Conservation (phyloP, 2,888 invertebrate species). For the Himalopsyche tibetana region DNA sequence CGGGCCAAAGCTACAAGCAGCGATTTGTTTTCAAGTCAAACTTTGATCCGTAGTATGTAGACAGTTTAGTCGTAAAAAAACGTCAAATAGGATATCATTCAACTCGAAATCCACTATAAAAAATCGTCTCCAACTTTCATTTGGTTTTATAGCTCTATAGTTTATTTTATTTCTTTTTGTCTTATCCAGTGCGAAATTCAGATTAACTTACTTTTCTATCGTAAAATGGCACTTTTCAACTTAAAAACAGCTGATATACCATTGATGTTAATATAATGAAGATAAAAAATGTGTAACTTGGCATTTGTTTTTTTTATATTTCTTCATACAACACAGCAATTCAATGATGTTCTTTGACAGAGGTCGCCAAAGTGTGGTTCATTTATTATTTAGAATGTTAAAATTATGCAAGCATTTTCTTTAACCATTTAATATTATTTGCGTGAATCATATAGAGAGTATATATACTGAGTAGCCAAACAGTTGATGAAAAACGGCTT, state of each 20-base stretch:
- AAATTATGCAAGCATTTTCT: no score
- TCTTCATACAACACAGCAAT: background rate
- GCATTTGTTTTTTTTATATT: background rate
- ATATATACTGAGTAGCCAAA: no score
- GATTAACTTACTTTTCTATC: background rate
- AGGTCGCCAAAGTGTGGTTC: no score
- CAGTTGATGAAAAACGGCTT: no score
- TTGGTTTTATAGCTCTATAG: background rate
- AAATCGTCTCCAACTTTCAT: background rate
- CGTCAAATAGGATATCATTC: slow-evolving; percentile 11
- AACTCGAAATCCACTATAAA: background rate
- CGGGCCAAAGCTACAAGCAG: background rate
- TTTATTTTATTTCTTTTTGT: slow-evolving; percentile 20
- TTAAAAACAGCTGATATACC: background rate
- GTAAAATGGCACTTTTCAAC: background rate
- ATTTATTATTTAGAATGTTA: no score
- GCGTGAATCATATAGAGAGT: no score
- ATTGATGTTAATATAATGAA: background rate
- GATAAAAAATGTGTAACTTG: background rate
- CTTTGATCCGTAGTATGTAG: background rate
- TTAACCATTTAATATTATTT: no score
- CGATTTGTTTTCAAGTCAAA: slow-evolving; percentile 1
- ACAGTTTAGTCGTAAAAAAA: background rate
- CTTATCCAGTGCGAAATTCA: background rate
- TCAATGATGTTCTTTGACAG: background rate